Evolutionary conservation across 92 coral and sea anemone genomes (phyloP).

Genomic region (Porites lobata): DNA sequence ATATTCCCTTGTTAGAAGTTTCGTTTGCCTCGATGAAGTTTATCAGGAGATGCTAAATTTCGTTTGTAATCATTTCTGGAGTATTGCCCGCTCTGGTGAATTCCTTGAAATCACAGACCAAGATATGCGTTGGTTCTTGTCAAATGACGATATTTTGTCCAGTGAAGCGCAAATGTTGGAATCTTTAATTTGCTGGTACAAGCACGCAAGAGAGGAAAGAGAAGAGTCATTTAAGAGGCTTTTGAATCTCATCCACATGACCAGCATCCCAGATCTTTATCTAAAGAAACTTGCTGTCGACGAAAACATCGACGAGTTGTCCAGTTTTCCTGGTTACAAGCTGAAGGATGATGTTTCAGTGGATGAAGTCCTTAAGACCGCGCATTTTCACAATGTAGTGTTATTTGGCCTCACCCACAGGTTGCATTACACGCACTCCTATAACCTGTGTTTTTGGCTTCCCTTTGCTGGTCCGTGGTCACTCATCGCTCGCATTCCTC

Average conservation of each 20-base stretch:
- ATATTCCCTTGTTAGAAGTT: slow-evolving; percentile 64
- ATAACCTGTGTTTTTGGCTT: slow-evolving; percentile 69
- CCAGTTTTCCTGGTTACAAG: slow-evolving; percentile 50
- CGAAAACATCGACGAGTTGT: slow-evolving; percentile 45
- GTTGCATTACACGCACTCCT: slow-evolving; percentile 49
- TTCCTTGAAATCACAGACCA: slow-evolving; percentile 63
- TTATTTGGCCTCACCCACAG: slow-evolving; percentile 68
- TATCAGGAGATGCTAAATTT: slow-evolving; percentile 53
- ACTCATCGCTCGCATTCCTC: slow-evolving; percentile 67
- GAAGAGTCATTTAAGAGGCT: slow-evolving; percentile 51
- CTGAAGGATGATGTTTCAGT: slow-evolving; percentile 55
- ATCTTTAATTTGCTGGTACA: slow-evolving; percentile 68
- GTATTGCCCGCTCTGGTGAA: slow-evolving; percentile 50
- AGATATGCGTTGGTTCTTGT: slow-evolving; percentile 54
- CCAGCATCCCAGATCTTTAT: slow-evolving; percentile 63
- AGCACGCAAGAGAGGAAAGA: slow-evolving; percentile 49
- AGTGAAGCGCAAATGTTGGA: slow-evolving; percentile 71
- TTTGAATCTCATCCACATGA: slow-evolving; percentile 59
- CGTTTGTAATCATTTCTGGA: slow-evolving; percentile 57
- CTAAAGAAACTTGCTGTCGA: slow-evolving; percentile 55
- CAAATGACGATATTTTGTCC: slow-evolving; percentile 73
- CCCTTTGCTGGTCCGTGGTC: slow-evolving; percentile 78
- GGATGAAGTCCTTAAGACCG: slow-evolving; percentile 42
- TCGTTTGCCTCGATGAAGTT: slow-evolving; percentile 54
- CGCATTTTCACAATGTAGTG: slow-evolving; percentile 65